Evolutionary conservation across 2,888 invertebrate genomes (phyloP), one percentile per base, ranked within the genome.

Genomic region (Glaucopsyche alexis): DNA sequence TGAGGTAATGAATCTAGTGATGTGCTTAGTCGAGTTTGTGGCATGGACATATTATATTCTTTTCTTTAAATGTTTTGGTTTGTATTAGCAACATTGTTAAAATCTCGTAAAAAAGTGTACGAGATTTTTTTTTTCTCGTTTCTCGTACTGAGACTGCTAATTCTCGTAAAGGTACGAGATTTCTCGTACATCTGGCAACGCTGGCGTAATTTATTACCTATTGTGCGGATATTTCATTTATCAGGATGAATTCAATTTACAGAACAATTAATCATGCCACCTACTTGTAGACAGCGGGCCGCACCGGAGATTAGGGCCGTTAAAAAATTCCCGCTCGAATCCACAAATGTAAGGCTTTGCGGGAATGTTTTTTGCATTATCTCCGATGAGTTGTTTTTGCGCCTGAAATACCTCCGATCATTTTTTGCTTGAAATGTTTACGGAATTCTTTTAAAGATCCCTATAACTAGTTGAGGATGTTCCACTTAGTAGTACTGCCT

Each of bases 181-280:
- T n/a, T n/a, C n/a, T n/a, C n/a, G n/a, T n/a, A n/a, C n/a, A n/a
- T n/a, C n/a, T n/a, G n/a, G n/a, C n/a, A n/a, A n/a, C n/a, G n/a
- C n/a, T n/a, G n/a, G 89, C 83, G 91, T 91, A 90, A 93, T 93
- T 93, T 92, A 91, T 93, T 91, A 93, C 91, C 92, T 92, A 91
- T 92, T 93, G 92, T 92, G 89, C 85, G 89, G 87, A 91, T 91
- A 91, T 91, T 91, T 92, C 91, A 93, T 93, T 93, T 90, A 92
- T 93, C 92, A 91, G 90, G 90, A 89, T 90, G 92, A 91, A 91
- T 91, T 93, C 91, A 92, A 93, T 93, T 91, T 91, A 90, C 88
- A 90, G 88, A 89, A 90, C 91, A 90, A 93, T 93, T 93, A 91
- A 91, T 92, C 92, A 93, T 92, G 90, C 87, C 85, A 88, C 91